Evolutionary conservation across 2,113 vertebrate genomes (phyloP).

Genomic region (Antechinus stuartii): DNA sequence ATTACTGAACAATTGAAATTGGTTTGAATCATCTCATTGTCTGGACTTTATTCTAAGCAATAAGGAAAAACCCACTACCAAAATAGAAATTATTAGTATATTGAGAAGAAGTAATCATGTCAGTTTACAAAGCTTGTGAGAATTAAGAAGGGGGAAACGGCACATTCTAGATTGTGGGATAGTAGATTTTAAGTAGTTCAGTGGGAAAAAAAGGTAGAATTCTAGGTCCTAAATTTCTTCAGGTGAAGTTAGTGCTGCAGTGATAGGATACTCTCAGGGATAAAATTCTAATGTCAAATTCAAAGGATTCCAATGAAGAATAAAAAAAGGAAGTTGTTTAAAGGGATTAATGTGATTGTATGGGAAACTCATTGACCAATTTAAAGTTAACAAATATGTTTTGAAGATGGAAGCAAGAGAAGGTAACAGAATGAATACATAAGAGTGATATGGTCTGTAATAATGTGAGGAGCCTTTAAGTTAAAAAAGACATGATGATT

Average conservation of each 20-base stretch:
- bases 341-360: neutral
- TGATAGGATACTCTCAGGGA: neutral
- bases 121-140: neutral
- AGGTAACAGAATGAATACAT: neutral
- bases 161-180: neutral
- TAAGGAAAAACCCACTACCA: neutral
- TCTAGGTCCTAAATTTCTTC: neutral
- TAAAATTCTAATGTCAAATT: neutral
- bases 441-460: neutral
- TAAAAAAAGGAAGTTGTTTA: neutral
- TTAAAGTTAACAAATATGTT: neutral
- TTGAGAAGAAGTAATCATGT: neutral
- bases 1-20: too few relatives aligned
- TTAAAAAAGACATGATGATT: neutral
- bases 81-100: neutral
- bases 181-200: neutral
- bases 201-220: neutral
- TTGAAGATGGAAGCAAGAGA: neutral
- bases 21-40: too few relatives aligned
- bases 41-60: neutral
- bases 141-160: neutral
- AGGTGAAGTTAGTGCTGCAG: neutral
- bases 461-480: neutral
- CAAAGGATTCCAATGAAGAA: neutral
- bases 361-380: neutral